Conservation (phyloP, 2,113 vertebrate species). For the Antennarius striatus region DNA sequence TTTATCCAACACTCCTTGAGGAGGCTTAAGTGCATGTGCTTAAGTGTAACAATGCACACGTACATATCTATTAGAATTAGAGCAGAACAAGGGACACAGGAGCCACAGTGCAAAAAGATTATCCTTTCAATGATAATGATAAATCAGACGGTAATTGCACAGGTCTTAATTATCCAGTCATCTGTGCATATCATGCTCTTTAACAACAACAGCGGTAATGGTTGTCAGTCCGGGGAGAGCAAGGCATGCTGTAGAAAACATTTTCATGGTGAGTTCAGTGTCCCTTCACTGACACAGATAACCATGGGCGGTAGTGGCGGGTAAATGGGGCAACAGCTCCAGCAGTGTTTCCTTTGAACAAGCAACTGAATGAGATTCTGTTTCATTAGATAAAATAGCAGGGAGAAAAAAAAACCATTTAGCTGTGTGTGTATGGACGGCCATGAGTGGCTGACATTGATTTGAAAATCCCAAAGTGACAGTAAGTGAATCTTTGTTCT, state of each 20-base stretch:
- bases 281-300: conserved; percentile 20
- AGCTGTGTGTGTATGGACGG: conserved; percentile 13
- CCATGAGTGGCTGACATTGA: conserved; percentile 1
- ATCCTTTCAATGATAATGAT: conserved; percentile 16
- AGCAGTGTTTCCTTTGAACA: conserved; percentile 18
- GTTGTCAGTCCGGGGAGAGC: conserved; percentile 9
- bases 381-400: conserved; percentile 4
- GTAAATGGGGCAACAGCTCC: conserved; percentile 3
- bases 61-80: conserved; percentile 18
- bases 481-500: conserved; percentile 19
- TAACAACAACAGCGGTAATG: conserved; percentile 19
- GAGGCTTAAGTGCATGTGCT: conserved; percentile 60
- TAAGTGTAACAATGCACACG: conserved; percentile 8
- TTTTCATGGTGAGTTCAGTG: conserved; percentile 27
- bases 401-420: conserved; percentile 12
- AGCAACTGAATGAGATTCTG: conserved; percentile 28
- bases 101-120: conserved; percentile 4
- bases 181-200: conserved; percentile 10
- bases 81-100: conserved; percentile 21
- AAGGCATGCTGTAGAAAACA: neutral
- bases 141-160: conserved; percentile 18
- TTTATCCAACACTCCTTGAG: conserved; percentile 65
- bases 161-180: conserved; percentile 35
- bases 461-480: conserved; percentile 22
- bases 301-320: conserved; percentile 15